These are phyloP conservation scores for Plecturocebus donacophilus DNA, from an alignment of 2,113 vertebrate species.

Conservation along the genomic window DNA sequence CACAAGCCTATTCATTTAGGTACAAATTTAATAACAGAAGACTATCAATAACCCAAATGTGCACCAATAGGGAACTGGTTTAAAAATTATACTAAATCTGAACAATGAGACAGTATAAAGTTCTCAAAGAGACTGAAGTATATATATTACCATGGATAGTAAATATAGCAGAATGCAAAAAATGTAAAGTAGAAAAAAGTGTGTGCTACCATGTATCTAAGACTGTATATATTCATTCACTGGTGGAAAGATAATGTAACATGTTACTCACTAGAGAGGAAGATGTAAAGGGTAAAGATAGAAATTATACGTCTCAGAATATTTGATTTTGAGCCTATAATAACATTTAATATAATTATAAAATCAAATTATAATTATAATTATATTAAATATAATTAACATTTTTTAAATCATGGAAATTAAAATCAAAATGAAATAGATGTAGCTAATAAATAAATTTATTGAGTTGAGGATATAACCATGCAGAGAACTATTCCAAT, in stretches of 20 bases:
- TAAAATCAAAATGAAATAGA: not conserved
- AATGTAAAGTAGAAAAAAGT: not conserved
- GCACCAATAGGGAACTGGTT: not conserved
- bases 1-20: not conserved
- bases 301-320: not conserved
- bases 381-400: no score
- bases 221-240: not conserved
- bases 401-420: not conserved
- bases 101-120: not conserved
- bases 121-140: not conserved
- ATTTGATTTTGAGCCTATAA: not conserved
- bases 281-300: not conserved
- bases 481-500: not conserved
- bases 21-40: not conserved
- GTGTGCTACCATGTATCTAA: not conserved
- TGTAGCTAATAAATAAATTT: not conserved
- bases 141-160: not conserved
- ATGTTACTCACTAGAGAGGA: not conserved
- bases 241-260: not conserved
- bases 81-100: not conserved
- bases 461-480: not conserved
- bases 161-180: not conserved
- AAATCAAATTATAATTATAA: conserved; percentile 15
- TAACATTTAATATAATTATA: not conserved
- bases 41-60: not conserved